Percentiles rank a stretch among this genome's conserved stretches.
Evolutionary conservation across 2,113 vertebrate genomes (phyloP).

Genomic region (Pangasianodon hypophthalmus): DNA sequence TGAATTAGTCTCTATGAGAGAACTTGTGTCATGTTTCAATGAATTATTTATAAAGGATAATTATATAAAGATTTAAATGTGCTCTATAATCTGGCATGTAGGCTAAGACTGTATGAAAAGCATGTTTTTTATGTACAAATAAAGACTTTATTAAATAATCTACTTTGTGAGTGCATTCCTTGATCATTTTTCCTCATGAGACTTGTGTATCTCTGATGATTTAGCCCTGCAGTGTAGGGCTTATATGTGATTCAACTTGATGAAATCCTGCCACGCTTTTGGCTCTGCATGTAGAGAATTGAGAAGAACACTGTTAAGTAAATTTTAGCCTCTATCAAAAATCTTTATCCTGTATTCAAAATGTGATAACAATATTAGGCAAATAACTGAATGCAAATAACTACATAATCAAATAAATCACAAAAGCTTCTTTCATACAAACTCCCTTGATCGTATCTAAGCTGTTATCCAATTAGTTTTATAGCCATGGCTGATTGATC

Average conservation of each 20-base stretch:
- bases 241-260: neutral
- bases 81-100: slow-evolving; percentile 57
- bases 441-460: neutral
- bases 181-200: neutral
- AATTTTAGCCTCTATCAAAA: neutral
- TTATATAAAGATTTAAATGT: slow-evolving; percentile 62
- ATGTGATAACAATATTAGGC: neutral
- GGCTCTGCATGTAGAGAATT: neutral
- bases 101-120: slow-evolving; percentile 55
- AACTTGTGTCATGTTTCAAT: slow-evolving; percentile 79
- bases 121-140: slow-evolving; percentile 67
- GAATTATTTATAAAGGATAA: slow-evolving; percentile 74
- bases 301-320: neutral
- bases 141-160: slow-evolving; percentile 54
- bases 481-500: neutral
- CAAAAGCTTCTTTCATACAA: neutral
- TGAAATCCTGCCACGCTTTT: neutral
- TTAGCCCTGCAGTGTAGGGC: too few species aligned
- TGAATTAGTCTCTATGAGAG: slow-evolving; percentile 80
- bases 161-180: neutral
- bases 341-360: neutral
- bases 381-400: neutral
- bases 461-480: neutral
- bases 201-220: neutral
- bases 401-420: neutral